Conservation (phyloP, 2,797 vertebrate species). For the Myiotriccus ornatus region DNA sequence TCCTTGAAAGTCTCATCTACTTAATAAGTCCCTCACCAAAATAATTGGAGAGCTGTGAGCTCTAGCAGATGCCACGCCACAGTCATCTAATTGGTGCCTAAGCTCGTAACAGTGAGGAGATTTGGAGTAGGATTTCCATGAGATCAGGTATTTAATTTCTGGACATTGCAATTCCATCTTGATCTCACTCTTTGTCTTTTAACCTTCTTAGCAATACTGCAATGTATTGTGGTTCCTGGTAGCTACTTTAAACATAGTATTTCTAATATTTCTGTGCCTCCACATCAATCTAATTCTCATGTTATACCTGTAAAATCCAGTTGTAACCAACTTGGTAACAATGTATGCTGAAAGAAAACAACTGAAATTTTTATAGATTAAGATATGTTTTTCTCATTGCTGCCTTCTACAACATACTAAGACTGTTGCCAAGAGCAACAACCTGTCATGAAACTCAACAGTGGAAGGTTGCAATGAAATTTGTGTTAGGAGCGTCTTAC, state of each 20-base stretch:
- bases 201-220: not conserved
- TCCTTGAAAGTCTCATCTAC: not conserved
- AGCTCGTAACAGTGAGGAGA: not conserved
- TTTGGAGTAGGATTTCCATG: not conserved
- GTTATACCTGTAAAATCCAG: not conserved
- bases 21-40: not conserved
- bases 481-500: constrained; percentile 40
- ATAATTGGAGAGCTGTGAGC: not conserved
- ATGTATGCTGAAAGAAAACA: constrained; percentile 8
- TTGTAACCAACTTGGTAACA: constrained; percentile 18
- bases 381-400: constrained; percentile 46
- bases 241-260: not conserved
- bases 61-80: not conserved
- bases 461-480: constrained; percentile 27
- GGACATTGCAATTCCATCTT: not conserved
- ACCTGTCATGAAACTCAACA: constrained; percentile 42
- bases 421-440: constrained; percentile 73
- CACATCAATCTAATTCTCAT: not conserved
- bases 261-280: not conserved
- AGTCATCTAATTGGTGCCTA: not conserved
- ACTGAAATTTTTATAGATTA: constrained; percentile 12
- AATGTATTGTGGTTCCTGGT: not conserved
- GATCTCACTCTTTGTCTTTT: not conserved
- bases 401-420: constrained; percentile 4
- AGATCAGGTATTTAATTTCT: not conserved